These are phyloP conservation scores for Helarctos malayanus DNA, from an alignment of 2,797 vertebrate genomes.

Conservation along the genomic window DNA sequence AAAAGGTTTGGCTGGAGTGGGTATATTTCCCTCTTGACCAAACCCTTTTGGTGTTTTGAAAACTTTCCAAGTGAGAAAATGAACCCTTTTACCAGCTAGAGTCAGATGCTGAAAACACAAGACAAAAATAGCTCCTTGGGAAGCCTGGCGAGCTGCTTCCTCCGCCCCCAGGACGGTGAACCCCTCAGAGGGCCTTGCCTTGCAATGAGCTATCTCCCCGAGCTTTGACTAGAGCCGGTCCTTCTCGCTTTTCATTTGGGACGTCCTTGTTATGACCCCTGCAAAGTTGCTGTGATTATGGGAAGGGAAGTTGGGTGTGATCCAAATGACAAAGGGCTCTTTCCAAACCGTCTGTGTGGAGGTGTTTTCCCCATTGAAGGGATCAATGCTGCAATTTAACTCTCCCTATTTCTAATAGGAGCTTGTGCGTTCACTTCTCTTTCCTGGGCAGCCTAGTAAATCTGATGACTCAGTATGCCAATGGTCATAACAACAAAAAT, in stretches of 20 bases:
- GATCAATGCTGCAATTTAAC: background rate
- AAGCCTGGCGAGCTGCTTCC: background rate
- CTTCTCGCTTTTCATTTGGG: background rate
- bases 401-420: background rate
- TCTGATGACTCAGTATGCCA: background rate
- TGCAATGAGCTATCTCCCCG: fast-evolving
- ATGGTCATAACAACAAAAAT: conserved; percentile 11
- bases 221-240: background rate
- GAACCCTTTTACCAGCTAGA: conserved; percentile 74
- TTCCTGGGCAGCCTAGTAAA: background rate
- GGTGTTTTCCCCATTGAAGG: background rate
- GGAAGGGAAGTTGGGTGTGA: conserved; percentile 6
- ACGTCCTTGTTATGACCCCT: conserved; percentile 10
- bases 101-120: conserved; percentile 70
- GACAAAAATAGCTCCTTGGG: conserved; percentile 63
- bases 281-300: background rate
- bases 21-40: conserved; percentile 73
- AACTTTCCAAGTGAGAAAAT: conserved; percentile 81
- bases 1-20: conserved; percentile 64
- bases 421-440: conserved; percentile 32
- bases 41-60: conserved; percentile 78
- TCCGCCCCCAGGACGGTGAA: background rate
- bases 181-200: background rate
- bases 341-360: conserved; percentile 31
- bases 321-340: conserved; percentile 45